These are phyloP conservation scores for Amphipoea oculea DNA, from an alignment of 2,888 invertebrate species.

Conservation along the genomic window DNA sequence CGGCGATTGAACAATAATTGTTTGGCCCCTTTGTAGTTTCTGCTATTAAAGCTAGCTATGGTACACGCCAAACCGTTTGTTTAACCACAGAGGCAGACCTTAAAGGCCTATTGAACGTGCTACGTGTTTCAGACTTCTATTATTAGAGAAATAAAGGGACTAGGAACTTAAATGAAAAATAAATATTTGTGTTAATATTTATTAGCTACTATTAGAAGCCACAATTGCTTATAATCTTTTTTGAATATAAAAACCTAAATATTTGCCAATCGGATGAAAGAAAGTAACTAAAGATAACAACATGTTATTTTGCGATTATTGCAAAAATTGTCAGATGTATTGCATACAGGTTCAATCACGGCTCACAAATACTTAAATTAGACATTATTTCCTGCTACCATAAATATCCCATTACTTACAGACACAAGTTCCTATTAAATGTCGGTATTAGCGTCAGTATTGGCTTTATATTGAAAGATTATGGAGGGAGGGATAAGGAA, in stretches of 20 bases:
- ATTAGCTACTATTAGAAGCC: conserved; percentile 84
- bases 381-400: conserved; percentile 34
- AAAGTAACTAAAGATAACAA: conserved; percentile 36
- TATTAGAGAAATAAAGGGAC: background rate
- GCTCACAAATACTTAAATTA: conserved; percentile 26
- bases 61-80: background rate
- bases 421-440: conserved; percentile 27
- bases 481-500: conserved; percentile 2
- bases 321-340: conserved; percentile 26
- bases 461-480: conserved; percentile 42
- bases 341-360: conserved; percentile 21
- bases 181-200: conserved; percentile 76
- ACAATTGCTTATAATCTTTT: conserved; percentile 73
- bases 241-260: conserved; percentile 71
- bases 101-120: background rate
- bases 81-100: background rate
- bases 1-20: conserved; percentile 1
- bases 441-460: conserved; percentile 42
- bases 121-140: background rate
- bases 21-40: background rate
- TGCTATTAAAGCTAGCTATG: conserved; percentile 2
- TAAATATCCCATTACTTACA: conserved; percentile 41
- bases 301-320: conserved; percentile 20
- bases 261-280: conserved; percentile 71
- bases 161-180: conserved; percentile 48